phyloP scores from a whole-genome alignment of 2,888 invertebrate species.

The Morpho achilles region DNA sequence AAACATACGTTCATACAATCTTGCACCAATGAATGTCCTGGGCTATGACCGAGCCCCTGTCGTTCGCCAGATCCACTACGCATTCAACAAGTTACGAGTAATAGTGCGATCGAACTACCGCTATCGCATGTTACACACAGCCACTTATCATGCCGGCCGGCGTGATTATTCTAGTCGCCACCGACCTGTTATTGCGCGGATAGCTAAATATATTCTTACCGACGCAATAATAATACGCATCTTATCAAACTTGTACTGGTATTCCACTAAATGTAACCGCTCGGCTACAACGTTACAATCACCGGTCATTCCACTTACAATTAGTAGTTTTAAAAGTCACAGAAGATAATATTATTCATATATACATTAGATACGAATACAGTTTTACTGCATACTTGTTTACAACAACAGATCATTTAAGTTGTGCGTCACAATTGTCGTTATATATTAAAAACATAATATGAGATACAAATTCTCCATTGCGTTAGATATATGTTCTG shows the following conservation, averaged over 20 bases:
- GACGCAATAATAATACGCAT: constrained; percentile 20
- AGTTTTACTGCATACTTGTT: constrained; percentile 23
- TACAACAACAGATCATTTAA: constrained; percentile 21
- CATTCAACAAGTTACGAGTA: constrained; percentile 4
- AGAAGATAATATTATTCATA: constrained; percentile 8
- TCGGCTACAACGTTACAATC: constrained; percentile 1
- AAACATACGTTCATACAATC: neutral
- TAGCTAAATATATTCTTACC: constrained; percentile 22
- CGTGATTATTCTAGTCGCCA: constrained; percentile 27
- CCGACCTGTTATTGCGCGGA: constrained; percentile 24
- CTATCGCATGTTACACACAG: constrained; percentile 19
- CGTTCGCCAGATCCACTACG: neutral
- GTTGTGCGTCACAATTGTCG: constrained; percentile 25
- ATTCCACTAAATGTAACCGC: constrained; percentile 10
- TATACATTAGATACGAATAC: constrained; percentile 1
- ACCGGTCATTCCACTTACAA: constrained; percentile 12
- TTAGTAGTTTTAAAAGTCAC: constrained; percentile 9
- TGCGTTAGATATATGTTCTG: neutral
- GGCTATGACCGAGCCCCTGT: neutral
- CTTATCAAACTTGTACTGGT: constrained; percentile 13
- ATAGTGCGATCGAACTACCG: constrained; percentile 3
- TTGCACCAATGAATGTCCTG: constrained; percentile 1
- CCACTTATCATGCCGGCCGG: constrained; percentile 31
- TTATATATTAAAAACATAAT: neutral
- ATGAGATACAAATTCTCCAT: constrained; percentile 6